Base-by-base conservation (phyloP, 2,797 vertebrate species). In the Xenentodon cancila region DNA sequence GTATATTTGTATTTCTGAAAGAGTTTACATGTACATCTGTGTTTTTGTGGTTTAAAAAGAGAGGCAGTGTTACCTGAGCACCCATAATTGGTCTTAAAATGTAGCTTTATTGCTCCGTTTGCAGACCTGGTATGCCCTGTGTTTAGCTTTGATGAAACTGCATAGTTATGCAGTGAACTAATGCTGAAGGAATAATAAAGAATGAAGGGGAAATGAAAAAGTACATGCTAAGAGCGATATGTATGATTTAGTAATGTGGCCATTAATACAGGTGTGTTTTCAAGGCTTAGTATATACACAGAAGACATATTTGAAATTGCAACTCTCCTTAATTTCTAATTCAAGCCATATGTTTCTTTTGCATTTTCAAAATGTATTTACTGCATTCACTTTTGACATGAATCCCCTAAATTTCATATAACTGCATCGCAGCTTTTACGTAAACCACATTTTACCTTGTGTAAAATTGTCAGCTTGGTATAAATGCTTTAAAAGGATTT, bases 151-250 rank as follows among this genome's bases (percentile, higher is more conserved):
- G 89, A 92, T 86, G 76, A 51, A 91, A 81, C 65, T 72, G 53
- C 92, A 93, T 93, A 92, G 85, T 75, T 92, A 91, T 93, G 89
- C 72, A 76, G 80, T 93, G 91, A 92, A 89, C 89, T 77, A 91
- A 87, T 68, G 56, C 37, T 47, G 53, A 57, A 69, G 71, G 46
- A 69, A 60, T 47, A 48, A 59, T 57, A 65, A 70, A 61, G 61
- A 72, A 68, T 59, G 51, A 53, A 53, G 51, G 43, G 30, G 59
- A 58, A 76, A 77, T 30, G n/a, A 79, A 81, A 88, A 69, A 25
- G 62, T 88, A 84, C 68, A 84, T 61, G 53, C 58, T 64, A 1
- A 27, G 30, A 65, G 67, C 37, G 15, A 47, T 78, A 59, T 78
- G 67, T 68, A 64, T 30, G 20, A 21, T 88, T 73, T 32, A 66